Conservation (phyloP, 1,140 invertebrate genomes). For the Reticulitermes speratus region DNA sequence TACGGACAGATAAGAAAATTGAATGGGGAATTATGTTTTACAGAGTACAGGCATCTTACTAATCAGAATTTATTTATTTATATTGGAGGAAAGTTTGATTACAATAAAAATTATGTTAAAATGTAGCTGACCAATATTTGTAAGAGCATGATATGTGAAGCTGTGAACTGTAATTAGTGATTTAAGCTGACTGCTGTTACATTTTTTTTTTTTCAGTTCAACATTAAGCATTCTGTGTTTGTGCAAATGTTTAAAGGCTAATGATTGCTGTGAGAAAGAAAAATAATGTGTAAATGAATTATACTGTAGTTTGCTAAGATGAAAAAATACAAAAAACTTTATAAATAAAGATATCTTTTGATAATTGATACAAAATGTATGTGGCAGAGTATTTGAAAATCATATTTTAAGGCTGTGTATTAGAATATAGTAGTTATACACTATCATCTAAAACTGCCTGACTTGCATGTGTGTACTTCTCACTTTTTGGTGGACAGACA, state of each 20-base stretch:
- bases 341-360: slow-evolving; percentile 15
- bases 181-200: neutral
- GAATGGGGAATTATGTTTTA: neutral
- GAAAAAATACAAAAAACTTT: slow-evolving; percentile 4
- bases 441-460: no score
- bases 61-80: neutral
- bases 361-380: slow-evolving; percentile 6
- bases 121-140: neutral
- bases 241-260: neutral
- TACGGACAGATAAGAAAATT: neutral
- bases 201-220: neutral
- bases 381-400: neutral
- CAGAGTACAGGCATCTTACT: neutral
- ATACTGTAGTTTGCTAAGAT: slow-evolving; percentile 19
- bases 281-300: neutral
- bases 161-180: neutral
- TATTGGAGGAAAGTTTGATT: neutral
- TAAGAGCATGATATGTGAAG: slow-evolving; percentile 2
- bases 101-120: neutral
- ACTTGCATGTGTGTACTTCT: no score
- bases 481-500: no score
- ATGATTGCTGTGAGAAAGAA: slow-evolving; percentile 5
- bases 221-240: slow-evolving; percentile 8
- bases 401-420: no score
- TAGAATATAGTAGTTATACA: no score